Conservation (phyloP, 1,140 invertebrate species). For the Chlorops oryzae region DNA sequence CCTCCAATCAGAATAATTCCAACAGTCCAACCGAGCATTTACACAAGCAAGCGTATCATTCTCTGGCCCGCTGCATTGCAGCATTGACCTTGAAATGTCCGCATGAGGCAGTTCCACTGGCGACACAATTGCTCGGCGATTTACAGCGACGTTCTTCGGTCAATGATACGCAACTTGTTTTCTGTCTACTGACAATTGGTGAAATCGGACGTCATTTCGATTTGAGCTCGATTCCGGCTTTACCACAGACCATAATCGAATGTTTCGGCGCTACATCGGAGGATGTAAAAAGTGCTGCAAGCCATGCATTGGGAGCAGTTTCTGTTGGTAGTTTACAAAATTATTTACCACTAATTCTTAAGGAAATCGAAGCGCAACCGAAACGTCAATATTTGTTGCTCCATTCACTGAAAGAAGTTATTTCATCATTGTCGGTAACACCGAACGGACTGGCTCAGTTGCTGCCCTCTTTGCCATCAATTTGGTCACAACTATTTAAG, state of each 20-base stretch:
- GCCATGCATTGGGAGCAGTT: slow-evolving; percentile 91
- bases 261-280: slow-evolving; percentile 75
- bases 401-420: slow-evolving; percentile 96
- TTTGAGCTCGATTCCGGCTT: slow-evolving; percentile 67
- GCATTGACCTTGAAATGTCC: slow-evolving; percentile 76
- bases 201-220: slow-evolving; percentile 94
- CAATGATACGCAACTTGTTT: slow-evolving; percentile 78
- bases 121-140: slow-evolving; percentile 79
- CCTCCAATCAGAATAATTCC: slow-evolving; percentile 17
- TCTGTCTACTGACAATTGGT: slow-evolving; percentile 87
- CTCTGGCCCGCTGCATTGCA: slow-evolving; percentile 91
- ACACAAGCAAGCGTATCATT: slow-evolving; percentile 78
- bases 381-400: slow-evolving; percentile 92
- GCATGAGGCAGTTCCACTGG: slow-evolving; percentile 70
- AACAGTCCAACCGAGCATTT: slow-evolving; percentile 31
- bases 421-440: slow-evolving; percentile 77
- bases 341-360: slow-evolving; percentile 90
- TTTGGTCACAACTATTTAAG: slow-evolving; percentile 82
- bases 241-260: slow-evolving; percentile 68
- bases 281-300: slow-evolving; percentile 92
- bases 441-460: slow-evolving; percentile 69
- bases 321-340: slow-evolving; percentile 90
- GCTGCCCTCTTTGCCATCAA: slow-evolving; percentile 80
- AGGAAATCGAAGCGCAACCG: slow-evolving; percentile 88
- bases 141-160: slow-evolving; percentile 60